These are phyloP conservation scores for Heliocidaris tuberculata DNA, from an alignment of 35 echinoderm and acorn worm species.

Conservation along the genomic window DNA sequence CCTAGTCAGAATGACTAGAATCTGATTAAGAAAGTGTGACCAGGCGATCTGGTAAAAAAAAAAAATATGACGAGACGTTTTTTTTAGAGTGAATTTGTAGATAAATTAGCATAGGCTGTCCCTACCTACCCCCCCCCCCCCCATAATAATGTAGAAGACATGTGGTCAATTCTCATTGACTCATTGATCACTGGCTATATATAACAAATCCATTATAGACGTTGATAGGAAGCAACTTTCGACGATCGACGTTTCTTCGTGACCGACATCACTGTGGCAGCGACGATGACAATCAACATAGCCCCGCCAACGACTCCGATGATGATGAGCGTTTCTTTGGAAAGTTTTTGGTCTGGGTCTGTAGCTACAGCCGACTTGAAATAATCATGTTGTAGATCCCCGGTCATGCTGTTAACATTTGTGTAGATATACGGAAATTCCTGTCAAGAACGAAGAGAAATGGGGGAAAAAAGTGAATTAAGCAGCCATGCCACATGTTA, in stretches of 20 bases:
- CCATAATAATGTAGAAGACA: neutral
- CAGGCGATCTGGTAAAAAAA: too few species aligned
- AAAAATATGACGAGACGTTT: too few species aligned
- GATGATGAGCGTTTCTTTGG: neutral
- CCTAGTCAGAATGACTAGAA: too few species aligned
- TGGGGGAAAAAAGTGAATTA: too few species aligned
- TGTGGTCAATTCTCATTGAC: neutral
- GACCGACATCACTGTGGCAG: neutral
- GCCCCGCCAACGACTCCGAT: neutral
- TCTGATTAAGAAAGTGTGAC: too few species aligned
- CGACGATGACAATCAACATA: neutral
- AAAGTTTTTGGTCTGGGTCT: neutral
- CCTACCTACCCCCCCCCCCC: neutral
- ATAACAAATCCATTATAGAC: neutral
- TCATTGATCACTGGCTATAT: too few species aligned
- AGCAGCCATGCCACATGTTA: too few species aligned
- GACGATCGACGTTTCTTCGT: neutral
- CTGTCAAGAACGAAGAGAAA: neutral
- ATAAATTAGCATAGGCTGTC: neutral
- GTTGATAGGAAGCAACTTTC: neutral
- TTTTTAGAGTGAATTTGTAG: too few species aligned
- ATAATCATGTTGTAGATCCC: neutral
- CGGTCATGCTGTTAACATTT: neutral
- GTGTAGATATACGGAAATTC: slow-evolving; percentile 2
- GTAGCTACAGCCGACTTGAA: neutral